A percentile compares a stretch with the other conserved stretches of the same genome.
Conservation (phyloP, 2,797 vertebrate species). For the Protonibea diacanthus region DNA sequence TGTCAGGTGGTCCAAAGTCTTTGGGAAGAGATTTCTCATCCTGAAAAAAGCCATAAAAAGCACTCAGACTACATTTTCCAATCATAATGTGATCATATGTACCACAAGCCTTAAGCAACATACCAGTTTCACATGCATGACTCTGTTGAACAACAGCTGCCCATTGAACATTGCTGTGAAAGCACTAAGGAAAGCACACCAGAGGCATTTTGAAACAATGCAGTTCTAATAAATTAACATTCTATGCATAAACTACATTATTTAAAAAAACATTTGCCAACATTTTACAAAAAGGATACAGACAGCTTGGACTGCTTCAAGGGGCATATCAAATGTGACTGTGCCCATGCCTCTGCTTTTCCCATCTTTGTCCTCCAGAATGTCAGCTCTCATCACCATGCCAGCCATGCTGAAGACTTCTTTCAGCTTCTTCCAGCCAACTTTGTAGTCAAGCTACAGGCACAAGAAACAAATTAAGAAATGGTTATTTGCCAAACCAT, state of each 20-base stretch:
- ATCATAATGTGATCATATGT: neutral
- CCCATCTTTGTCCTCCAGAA: slow-evolving; percentile 97
- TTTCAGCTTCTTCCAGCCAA: slow-evolving; percentile 99
- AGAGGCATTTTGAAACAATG: neutral
- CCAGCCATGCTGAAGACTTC: slow-evolving; percentile 98
- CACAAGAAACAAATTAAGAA: slow-evolving; percentile 1
- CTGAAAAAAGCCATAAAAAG: slow-evolving; percentile 73
- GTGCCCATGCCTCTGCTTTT: slow-evolving; percentile 98
- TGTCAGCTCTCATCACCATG: slow-evolving; percentile 92
- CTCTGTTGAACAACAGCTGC: slow-evolving; percentile 95
- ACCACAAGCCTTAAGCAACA: slow-evolving; percentile 52
- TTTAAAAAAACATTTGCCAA: neutral
- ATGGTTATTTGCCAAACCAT: neutral
- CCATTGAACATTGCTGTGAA: slow-evolving; percentile 96
- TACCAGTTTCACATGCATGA: slow-evolving; percentile 99
- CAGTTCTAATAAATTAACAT: neutral
- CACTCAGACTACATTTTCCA: neutral
- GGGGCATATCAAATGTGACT: slow-evolving; percentile 96
- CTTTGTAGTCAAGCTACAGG: slow-evolving; percentile 96
- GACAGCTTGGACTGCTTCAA: slow-evolving; percentile 98
- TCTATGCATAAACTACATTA: neutral
- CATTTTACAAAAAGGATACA: slow-evolving; percentile 90
- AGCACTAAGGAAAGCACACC: slow-evolving; percentile 81
- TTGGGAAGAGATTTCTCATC: slow-evolving; percentile 97
- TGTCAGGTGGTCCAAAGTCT: slow-evolving; percentile 94